These are phyloP conservation scores for Myotis daubentonii DNA, from an alignment of 2,797 vertebrate genomes.

Conservation along the genomic window DNA sequence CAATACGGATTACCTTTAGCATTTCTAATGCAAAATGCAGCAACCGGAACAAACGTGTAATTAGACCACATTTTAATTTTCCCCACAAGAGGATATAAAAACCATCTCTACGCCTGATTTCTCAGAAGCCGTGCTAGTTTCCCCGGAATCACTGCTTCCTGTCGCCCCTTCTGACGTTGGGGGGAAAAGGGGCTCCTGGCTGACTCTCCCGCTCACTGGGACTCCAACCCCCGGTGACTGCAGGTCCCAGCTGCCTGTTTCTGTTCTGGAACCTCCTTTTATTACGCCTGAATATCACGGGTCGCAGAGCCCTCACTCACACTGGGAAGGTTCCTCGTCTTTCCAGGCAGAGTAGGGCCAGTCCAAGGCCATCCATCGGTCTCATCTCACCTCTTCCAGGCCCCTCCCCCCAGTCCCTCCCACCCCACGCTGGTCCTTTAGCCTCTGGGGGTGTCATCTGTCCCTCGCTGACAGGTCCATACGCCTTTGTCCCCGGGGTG, in stretches of 20 bases:
- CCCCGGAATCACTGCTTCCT: neutral
- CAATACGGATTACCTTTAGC: neutral
- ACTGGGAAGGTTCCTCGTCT: neutral
- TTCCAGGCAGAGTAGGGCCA: neutral
- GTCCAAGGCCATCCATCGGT: fast-evolving
- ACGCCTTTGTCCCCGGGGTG: neutral
- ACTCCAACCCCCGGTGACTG: fast-evolving
- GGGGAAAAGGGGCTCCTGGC: neutral
- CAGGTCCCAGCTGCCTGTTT: neutral
- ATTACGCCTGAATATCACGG: neutral
- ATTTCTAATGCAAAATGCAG: neutral
- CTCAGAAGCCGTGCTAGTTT: neutral
- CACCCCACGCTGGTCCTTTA: neutral
- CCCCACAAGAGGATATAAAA: neutral
- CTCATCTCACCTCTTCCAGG: neutral
- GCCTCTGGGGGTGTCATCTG: neutral
- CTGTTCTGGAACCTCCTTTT: neutral
- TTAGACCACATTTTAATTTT: neutral
- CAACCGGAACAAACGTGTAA: neutral
- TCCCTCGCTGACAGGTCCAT: neutral
- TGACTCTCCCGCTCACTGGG: fast-evolving
- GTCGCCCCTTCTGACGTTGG: neutral
- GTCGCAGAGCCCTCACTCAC: neutral
- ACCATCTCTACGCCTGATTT: neutral
- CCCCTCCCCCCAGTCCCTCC: neutral